phyloP scores from a whole-genome alignment of 2,888 invertebrate genomes.

The Bombyx huttoni region DNA sequence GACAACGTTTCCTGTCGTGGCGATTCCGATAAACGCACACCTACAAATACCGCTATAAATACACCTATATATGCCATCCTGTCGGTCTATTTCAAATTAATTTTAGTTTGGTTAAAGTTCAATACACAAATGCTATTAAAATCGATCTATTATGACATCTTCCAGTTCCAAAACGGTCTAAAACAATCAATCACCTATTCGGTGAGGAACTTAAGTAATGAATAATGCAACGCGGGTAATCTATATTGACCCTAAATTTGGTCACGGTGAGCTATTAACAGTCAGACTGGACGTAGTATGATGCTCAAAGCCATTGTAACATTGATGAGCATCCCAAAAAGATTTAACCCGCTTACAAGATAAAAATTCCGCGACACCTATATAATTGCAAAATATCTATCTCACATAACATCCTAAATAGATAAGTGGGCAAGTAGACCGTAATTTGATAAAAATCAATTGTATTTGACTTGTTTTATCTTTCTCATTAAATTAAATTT shows the following conservation, averaged over 20 bases:
- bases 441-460: no score
- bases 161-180: conserved; percentile 19
- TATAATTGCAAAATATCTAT: no score
- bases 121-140: not conserved
- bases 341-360: no score
- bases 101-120: no score
- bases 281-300: conserved; percentile 1
- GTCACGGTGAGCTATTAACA: conserved; percentile 10
- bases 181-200: conserved; percentile 24
- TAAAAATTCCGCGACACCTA: no score
- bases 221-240: conserved; percentile 34
- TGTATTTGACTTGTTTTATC: no score
- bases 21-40: conserved; percentile 39
- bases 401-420: no score
- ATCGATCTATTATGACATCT: conserved; percentile 8
- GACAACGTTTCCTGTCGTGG: conserved; percentile 61
- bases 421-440: no score
- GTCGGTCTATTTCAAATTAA: no score
- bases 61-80: not conserved
- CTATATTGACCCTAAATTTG: conserved; percentile 25
- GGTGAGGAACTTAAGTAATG: conserved; percentile 25
- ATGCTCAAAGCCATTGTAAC: no score
- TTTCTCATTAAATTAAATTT: no score
- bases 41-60: conserved; percentile 10
- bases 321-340: no score